Evolutionary conservation across 1,140 invertebrate species (phyloP), one percentile per base, ranked within the genome.

Genomic region (Plectus sambesii): DNA sequence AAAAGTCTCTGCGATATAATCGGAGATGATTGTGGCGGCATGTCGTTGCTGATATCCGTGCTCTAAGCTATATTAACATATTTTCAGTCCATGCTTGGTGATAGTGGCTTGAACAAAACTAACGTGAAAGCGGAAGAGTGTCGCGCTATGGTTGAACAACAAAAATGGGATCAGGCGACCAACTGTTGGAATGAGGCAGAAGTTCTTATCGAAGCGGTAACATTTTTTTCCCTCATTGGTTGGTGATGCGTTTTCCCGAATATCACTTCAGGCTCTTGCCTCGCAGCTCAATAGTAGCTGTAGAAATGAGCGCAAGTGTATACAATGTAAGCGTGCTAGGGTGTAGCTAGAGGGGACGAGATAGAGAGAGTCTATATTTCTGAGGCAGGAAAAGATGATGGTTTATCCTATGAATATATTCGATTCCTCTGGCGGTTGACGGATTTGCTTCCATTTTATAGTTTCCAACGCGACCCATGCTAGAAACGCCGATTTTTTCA

Each of bases 141-240:
- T 4, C 67, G 72, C 52, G 49, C 53, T 5, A 66, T 69, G 3
- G 58, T 74, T 1, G 60, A 66, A 12, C 59, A 62, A 4, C 56
- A 57, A 2, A 39, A 70, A 0, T 86, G 76, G 71, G 40, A 42
- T 0, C 38, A 62, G 38, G 81, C 83, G 0, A 82, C 81, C 0
- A 17, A 54, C 0, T 69, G 77, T 26, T 85, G 81, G 81, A 58
- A 68, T 17, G 20, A 48, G 1, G 79, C 81, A 0, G 80, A 85
- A 70, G 20, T 22, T 3, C 72, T 78, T 1, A 84, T 37, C 46
- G 74, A 2, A 5, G 51, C 3, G 67, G 70, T 15, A 26, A 25
- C 15, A 27, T 54, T 8, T 24, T 22, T 20, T 23, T 15, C 25
- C 36, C 36, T 45, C 17, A 9, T 47, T 39, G 40, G 29, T 51